phyloP scores from a whole-genome alignment of 1,140 invertebrate genomes.

The Zaprionus capensis region DNA sequence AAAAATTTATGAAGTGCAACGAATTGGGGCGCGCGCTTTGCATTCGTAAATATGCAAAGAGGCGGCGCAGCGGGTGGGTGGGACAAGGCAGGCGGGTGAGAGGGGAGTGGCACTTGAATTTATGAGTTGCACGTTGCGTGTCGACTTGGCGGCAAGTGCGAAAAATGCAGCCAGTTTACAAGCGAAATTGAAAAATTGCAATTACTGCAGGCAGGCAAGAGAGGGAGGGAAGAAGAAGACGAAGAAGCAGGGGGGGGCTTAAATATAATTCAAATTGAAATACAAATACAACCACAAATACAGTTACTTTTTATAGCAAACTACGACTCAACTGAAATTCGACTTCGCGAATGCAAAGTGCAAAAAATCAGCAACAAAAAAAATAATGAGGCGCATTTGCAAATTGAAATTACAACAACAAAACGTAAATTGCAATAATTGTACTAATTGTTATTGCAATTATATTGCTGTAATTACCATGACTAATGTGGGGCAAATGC shows the following conservation, averaged over 20 bases:
- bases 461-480: slow-evolving; percentile 78
- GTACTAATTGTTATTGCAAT: slow-evolving; percentile 80
- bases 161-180: slow-evolving; percentile 62
- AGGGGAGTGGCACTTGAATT: slow-evolving; percentile 41
- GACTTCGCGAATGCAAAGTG: not conserved
- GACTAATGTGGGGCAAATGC: slow-evolving; percentile 77
- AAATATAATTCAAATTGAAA: slow-evolving; percentile 51
- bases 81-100: not conserved
- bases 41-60: slow-evolving; percentile 58
- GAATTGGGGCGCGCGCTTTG: slow-evolving; percentile 62
- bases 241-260: not conserved
- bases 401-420: slow-evolving; percentile 71
- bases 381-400: slow-evolving; percentile 73
- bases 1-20: slow-evolving; percentile 81
- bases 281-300: slow-evolving; percentile 9
- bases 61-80: slow-evolving; percentile 11
- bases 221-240: not conserved
- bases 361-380: slow-evolving; percentile 6
- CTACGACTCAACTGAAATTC: slow-evolving; percentile 16
- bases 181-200: slow-evolving; percentile 66
- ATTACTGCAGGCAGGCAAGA: slow-evolving; percentile 12
- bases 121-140: slow-evolving; percentile 59
- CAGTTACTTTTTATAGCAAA: slow-evolving; percentile 12
- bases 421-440: slow-evolving; percentile 80
- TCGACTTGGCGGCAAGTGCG: slow-evolving; percentile 54